Conservation (phyloP, 2,888 invertebrate genomes). For the Nyleta sp. region DNA sequence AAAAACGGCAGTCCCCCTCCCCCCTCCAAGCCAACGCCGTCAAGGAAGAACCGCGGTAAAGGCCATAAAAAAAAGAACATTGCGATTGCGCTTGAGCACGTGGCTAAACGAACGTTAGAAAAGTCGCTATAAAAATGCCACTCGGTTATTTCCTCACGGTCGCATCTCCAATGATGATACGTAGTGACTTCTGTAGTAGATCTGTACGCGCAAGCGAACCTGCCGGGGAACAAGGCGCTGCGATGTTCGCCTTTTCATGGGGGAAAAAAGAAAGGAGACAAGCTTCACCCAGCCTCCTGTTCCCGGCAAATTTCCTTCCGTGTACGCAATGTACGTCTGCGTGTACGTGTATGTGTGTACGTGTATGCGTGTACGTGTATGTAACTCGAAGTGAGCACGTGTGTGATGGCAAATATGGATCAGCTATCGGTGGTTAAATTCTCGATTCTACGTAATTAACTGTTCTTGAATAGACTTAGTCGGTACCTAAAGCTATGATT, state of each 20-base stretch:
- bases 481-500: conserved; percentile 81
- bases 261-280: conserved; percentile 4
- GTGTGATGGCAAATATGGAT: conserved; percentile 78
- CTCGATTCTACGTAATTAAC: conserved; percentile 76
- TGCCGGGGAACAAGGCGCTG: not conserved
- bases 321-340: conserved; percentile 10
- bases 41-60: conserved; percentile 33
- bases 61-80: conserved; percentile 20
- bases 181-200: conserved; percentile 29
- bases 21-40: conserved; percentile 14
- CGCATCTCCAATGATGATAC: conserved; percentile 59
- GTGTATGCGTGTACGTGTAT: conserved; percentile 36
- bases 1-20: conserved; percentile 22
- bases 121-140: conserved; percentile 62
- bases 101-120: conserved; percentile 44
- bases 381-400: conserved; percentile 35
- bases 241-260: conserved; percentile 1
- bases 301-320: conserved; percentile 21
- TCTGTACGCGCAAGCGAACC: conserved; percentile 20
- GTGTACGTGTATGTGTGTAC: conserved; percentile 10
- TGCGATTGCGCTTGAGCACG: conserved; percentile 30
- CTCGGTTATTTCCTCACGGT: conserved; percentile 43
- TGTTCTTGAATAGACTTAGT: conserved; percentile 78
- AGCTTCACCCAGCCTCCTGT: too few relatives aligned
- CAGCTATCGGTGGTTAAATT: conserved; percentile 80